These are phyloP conservation scores for Microplitis mediator DNA, from an alignment of 1,140 invertebrate genomes.

Conservation along the genomic window DNA sequence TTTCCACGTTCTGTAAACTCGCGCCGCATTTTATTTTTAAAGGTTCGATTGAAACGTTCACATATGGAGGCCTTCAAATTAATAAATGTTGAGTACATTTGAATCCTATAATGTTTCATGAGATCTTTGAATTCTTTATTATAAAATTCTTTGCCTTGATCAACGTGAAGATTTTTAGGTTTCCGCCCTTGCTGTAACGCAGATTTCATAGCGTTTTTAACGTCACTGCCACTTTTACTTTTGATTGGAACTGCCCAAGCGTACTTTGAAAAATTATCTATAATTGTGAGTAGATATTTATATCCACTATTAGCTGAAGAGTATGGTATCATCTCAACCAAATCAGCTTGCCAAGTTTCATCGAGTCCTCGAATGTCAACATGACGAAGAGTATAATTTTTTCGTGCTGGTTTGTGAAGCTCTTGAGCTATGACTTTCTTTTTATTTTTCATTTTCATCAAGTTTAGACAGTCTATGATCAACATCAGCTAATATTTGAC, in stretches of 20 bases:
- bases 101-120: conserved; percentile 3
- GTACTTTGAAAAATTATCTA: conserved; percentile 24
- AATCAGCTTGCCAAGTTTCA: too few relatives aligned
- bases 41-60: too few relatives aligned
- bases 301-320: not conserved
- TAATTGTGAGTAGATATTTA: conserved; percentile 12
- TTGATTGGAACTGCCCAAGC: conserved; percentile 37
- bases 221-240: not conserved
- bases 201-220: not conserved
- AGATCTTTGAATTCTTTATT: not conserved
- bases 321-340: not conserved
- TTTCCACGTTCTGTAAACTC: conserved; percentile 47
- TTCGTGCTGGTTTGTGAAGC: too few relatives aligned
- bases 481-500: too few relatives aligned
- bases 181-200: not conserved
- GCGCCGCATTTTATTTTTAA: conserved; percentile 53
- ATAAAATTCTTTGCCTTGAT: not conserved
- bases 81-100: too few relatives aligned
- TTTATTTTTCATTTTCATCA: too few relatives aligned
- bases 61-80: too few relatives aligned
- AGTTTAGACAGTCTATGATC: too few relatives aligned
- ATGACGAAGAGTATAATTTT: too few relatives aligned
- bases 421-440: too few relatives aligned
- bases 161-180: not conserved
- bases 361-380: too few relatives aligned